These are phyloP conservation scores for Thalassoma bifasciatum DNA, from an alignment of 2,113 vertebrate genomes.

Conservation along the genomic window DNA sequence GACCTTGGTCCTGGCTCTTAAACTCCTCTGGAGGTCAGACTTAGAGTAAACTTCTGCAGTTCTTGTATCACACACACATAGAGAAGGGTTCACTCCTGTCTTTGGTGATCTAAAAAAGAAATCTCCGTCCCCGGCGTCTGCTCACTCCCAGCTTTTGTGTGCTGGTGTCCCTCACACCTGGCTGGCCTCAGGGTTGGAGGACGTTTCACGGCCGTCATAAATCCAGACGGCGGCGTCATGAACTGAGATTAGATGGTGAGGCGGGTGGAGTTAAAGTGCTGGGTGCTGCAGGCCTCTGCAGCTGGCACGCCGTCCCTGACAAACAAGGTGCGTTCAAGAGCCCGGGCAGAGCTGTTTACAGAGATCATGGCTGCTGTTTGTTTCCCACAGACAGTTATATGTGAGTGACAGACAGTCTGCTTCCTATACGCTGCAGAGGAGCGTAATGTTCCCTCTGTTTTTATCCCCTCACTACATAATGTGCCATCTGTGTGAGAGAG, in stretches of 20 bases:
- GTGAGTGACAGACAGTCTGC: conserved; percentile 13
- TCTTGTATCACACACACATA: not conserved
- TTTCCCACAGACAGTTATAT: conserved; percentile 41
- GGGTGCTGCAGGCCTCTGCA: conserved; percentile 14
- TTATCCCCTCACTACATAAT: conserved; percentile 39
- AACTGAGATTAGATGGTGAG: conserved; percentile 54
- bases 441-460: conserved; percentile 33
- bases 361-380: conserved; percentile 43
- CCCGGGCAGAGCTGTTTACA: conserved; percentile 3
- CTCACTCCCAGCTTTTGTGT: not conserved
- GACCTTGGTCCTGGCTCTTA: no score
- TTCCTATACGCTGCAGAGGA: conserved; percentile 20
- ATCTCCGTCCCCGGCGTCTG: not conserved
- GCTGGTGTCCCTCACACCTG: conserved; percentile 38
- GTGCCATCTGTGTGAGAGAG: conserved; percentile 57
- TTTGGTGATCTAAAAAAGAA: not conserved
- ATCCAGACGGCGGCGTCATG: conserved; percentile 38
- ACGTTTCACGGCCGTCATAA: conserved; percentile 54
- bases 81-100: not conserved
- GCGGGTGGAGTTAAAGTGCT: not conserved
- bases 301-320: no score
- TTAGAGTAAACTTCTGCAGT: no score
- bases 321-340: conserved; percentile 4
- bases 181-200: conserved; percentile 32
- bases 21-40: no score